A percentile compares a stretch with the other conserved stretches of the same genome.
Conservation (phyloP, 2,888 invertebrate species). For the Hirtodrosophila cameraria region DNA sequence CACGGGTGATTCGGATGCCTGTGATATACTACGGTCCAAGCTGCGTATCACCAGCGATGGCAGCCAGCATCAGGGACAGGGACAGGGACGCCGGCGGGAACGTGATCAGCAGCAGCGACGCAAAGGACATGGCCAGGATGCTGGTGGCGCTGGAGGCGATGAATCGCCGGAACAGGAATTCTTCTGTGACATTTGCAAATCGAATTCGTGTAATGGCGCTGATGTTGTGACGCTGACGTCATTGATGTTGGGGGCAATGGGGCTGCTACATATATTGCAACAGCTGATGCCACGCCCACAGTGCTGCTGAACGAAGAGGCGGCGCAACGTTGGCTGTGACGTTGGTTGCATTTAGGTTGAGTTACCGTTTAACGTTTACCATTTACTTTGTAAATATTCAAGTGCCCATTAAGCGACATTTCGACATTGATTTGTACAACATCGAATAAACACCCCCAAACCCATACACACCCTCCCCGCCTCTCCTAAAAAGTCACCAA, state of each 20-base stretch:
- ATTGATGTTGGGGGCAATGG: slow-evolving; percentile 14
- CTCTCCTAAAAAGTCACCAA: slow-evolving; percentile 23
- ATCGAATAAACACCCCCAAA: slow-evolving; percentile 6
- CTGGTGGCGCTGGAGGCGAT: slow-evolving; percentile 16
- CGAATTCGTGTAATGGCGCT: slow-evolving; percentile 81
- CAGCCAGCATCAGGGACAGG: slow-evolving; percentile 34
- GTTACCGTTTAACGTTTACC: slow-evolving; percentile 60
- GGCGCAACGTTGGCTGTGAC: slow-evolving; percentile 16
- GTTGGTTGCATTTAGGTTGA: slow-evolving; percentile 63
- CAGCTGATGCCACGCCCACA: slow-evolving; percentile 21
- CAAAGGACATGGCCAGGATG: slow-evolving; percentile 51
- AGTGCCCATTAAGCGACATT: slow-evolving; percentile 50
- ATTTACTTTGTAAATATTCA: slow-evolving; percentile 77
- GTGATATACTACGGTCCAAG: slow-evolving; percentile 77
- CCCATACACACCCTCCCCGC: slow-evolving; percentile 2
- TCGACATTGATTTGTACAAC: slow-evolving; percentile 36
- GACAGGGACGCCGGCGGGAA: slow-evolving; percentile 45
- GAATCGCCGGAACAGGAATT: slow-evolving; percentile 65
- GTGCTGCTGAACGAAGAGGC: slow-evolving; percentile 42
- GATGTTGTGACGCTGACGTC: slow-evolving; percentile 48
- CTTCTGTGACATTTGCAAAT: slow-evolving; percentile 81
- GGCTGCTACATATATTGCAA: slow-evolving; percentile 31
- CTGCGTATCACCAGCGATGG: slow-evolving; percentile 49
- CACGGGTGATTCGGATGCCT: slow-evolving; percentile 82
- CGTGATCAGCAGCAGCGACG: slow-evolving; percentile 50